A percentile compares a stretch with the other conserved stretches of the same genome.
These are phyloP conservation scores for Holothuria leucospilota DNA, from an alignment of 53 echinoderm and acorn worm species.

Conservation along the genomic window DNA sequence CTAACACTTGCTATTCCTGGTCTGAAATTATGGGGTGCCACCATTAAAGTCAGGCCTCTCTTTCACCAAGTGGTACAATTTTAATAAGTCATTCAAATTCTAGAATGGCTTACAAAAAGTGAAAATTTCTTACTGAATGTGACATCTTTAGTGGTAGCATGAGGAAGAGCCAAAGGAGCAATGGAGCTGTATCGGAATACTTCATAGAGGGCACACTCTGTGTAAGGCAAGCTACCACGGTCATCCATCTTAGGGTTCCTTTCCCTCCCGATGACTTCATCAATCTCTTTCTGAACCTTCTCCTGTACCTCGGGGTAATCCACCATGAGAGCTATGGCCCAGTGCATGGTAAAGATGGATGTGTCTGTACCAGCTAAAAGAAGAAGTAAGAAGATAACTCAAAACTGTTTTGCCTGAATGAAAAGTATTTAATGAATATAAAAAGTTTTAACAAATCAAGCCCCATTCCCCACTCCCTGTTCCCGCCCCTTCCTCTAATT, in stretches of 20 bases:
- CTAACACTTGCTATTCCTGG: too few relatives aligned
- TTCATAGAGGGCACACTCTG: conserved; percentile 75
- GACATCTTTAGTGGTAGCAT: conserved; percentile 66
- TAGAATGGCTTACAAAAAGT: too few relatives aligned
- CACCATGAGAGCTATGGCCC: conserved; percentile 71
- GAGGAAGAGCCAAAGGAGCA: conserved; percentile 70
- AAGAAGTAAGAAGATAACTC: too few relatives aligned
- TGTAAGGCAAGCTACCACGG: conserved; percentile 71
- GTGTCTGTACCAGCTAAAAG: conserved; percentile 80
- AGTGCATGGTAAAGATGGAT: conserved; percentile 73
- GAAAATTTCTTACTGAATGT: conserved; percentile 58
- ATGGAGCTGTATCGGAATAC: conserved; percentile 69
- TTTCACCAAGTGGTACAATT: too few relatives aligned
- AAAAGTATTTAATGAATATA: too few relatives aligned
- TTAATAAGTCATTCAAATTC: too few relatives aligned
- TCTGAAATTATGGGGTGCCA: too few relatives aligned
- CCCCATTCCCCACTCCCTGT: too few relatives aligned
- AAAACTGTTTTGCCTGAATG: too few relatives aligned
- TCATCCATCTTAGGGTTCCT: conserved; percentile 71
- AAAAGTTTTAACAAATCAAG: too few relatives aligned
- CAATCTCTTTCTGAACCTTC: conserved; percentile 76
- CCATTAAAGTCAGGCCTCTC: too few relatives aligned
- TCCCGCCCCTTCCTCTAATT: too few relatives aligned
- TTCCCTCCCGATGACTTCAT: conserved; percentile 72
- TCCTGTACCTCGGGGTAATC: conserved; percentile 74